Evolutionary conservation across 1,140 invertebrate genomes (phyloP).

Genomic region (Saxidomus purpurata): DNA sequence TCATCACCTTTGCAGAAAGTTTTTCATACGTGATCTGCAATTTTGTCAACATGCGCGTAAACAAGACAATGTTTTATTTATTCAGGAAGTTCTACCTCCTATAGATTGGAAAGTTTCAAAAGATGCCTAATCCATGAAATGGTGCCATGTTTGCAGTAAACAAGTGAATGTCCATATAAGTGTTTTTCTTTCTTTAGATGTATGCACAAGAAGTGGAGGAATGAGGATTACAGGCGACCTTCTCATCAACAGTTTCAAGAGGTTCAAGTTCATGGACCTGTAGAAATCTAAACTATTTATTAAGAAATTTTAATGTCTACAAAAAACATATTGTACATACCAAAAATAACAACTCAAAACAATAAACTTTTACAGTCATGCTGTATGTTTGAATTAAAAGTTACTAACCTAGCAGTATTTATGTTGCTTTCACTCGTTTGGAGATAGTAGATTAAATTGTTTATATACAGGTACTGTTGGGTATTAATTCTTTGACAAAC

Average conservation of each 20-base stretch:
- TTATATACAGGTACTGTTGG: not conserved
- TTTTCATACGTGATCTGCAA: not conserved
- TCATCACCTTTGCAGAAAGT: not conserved
- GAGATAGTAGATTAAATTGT: not conserved
- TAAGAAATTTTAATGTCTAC: too few relatives aligned
- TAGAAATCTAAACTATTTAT: too few relatives aligned
- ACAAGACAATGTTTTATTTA: not conserved
- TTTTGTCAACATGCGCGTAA: not conserved
- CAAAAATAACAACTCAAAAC: too few relatives aligned
- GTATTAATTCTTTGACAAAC: not conserved
- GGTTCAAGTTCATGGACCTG: too few relatives aligned
- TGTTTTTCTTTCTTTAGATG: not conserved
- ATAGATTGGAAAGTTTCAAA: not conserved
- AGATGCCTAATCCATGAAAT: not conserved
- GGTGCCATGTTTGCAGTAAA: not conserved
- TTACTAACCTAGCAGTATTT: too few relatives aligned
- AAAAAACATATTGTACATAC: too few relatives aligned
- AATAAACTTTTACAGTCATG: too few relatives aligned
- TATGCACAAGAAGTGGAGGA: too few relatives aligned
- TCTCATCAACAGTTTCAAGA: too few relatives aligned
- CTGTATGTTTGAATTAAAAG: too few relatives aligned
- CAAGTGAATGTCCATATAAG: conserved; percentile 10
- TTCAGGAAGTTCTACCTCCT: not conserved
- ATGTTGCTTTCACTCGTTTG: too few relatives aligned
- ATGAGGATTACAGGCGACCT: too few relatives aligned